These are phyloP conservation scores for Heliconius hortense DNA, from an alignment of 2,888 invertebrate species.

Conservation along the genomic window DNA sequence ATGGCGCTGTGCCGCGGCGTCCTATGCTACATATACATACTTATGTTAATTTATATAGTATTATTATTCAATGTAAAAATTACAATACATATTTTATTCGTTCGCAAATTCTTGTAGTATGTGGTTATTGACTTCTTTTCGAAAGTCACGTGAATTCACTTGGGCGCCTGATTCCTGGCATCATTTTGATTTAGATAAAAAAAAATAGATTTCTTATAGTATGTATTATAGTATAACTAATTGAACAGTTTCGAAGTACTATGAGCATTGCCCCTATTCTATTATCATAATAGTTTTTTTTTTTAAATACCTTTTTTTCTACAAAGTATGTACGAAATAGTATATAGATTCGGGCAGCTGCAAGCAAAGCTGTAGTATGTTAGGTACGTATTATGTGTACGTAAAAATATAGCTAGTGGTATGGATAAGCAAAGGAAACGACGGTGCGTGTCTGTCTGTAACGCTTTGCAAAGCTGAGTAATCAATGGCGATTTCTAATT, in stretches of 20 bases:
- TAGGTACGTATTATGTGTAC: neutral
- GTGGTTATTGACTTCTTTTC: neutral
- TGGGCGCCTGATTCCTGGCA: too few species aligned
- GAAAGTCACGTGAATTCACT: neutral
- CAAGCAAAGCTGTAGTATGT: neutral
- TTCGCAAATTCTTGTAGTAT: neutral
- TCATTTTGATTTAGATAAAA: too few species aligned
- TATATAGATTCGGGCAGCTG: neutral
- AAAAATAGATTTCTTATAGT: too few species aligned
- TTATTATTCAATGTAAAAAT: neutral
- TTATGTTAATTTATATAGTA: neutral
- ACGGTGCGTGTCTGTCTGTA: conserved; percentile 36
- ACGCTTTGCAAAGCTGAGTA: conserved; percentile 31
- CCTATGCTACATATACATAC: neutral
- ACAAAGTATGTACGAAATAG: neutral
- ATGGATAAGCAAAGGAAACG: conserved; percentile 6
- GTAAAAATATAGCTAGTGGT: neutral
- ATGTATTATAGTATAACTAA: too few species aligned
- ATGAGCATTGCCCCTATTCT: neutral
- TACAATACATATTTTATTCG: neutral
- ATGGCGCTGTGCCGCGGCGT: neutral
- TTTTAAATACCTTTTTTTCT: too few species aligned
- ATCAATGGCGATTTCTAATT: conserved; percentile 45
- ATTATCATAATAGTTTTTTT: neutral
- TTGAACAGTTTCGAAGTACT: neutral